Percentiles rank a stretch among this genome's conserved stretches.
Conservation (phyloP, 2,797 vertebrate genomes). For the Hypotaenidia philippensis region DNA sequence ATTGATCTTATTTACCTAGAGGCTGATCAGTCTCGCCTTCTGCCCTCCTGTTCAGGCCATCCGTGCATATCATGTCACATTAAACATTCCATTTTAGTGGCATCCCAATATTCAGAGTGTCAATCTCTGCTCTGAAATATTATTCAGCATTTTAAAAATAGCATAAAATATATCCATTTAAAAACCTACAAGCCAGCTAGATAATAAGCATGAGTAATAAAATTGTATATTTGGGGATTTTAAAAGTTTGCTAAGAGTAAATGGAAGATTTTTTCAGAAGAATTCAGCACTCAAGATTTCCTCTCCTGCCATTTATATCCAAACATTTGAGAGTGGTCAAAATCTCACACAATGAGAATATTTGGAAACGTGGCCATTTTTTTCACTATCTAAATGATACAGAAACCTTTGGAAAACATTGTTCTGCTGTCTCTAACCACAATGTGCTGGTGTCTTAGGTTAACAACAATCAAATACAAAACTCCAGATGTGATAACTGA, state of each 20-base stretch:
- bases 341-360: neutral
- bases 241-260: neutral
- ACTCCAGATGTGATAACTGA: neutral
- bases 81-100: neutral
- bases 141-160: neutral
- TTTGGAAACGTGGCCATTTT: neutral
- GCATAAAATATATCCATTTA: neutral
- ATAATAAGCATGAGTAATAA: neutral
- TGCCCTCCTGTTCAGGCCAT: neutral
- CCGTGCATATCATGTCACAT: neutral
- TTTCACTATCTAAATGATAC: neutral
- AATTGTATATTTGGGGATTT: accelerated
- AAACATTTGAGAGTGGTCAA: neutral
- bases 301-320: neutral
- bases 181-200: neutral
- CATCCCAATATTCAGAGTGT: neutral
- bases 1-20: neutral
- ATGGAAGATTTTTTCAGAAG: neutral
- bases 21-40: neutral
- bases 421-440: neutral
- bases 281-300: neutral
- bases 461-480: neutral
- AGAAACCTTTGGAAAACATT: neutral
- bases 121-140: neutral
- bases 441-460: neutral